A percentile compares a stretch with the other conserved stretches of the same genome.
These are phyloP conservation scores for Drosophila macrospina DNA, from an alignment of 2,888 invertebrate species.

Conservation along the genomic window DNA sequence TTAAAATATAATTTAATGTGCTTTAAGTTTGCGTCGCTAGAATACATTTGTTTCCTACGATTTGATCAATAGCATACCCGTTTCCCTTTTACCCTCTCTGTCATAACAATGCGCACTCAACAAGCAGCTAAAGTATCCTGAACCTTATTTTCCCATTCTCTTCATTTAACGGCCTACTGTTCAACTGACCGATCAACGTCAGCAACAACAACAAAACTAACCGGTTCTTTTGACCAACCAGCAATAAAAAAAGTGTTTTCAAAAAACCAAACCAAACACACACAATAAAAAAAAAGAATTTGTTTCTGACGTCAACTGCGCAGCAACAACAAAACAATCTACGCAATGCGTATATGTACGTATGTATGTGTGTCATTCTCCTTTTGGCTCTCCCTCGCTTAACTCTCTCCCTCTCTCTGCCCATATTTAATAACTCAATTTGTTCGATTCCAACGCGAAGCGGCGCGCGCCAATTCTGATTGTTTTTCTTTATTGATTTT, in stretches of 20 bases:
- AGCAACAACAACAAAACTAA: constrained; percentile 49
- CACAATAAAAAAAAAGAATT: constrained; percentile 41
- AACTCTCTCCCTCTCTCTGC: constrained; percentile 11
- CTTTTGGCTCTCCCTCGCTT: constrained; percentile 21
- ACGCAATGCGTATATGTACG: constrained; percentile 41
- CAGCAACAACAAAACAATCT: constrained; percentile 55
- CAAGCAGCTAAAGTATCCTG: constrained; percentile 26
- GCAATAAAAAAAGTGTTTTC: constrained; percentile 53
- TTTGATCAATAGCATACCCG: neutral
- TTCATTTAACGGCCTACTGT: constrained; percentile 37
- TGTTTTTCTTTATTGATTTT: constrained; percentile 64
- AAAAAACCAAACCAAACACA: constrained; percentile 41
- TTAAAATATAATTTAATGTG: neutral
- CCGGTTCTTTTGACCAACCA: constrained; percentile 73
- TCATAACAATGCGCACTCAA: constrained; percentile 19
- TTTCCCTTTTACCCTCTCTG: neutral
- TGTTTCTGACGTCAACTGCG: constrained; percentile 76
- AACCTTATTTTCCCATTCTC: constrained; percentile 10
- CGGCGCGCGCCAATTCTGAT: constrained; percentile 63
- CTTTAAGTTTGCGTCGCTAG: neutral
- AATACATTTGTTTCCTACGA: neutral
- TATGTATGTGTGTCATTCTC: constrained; percentile 40
- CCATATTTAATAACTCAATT: constrained; percentile 62
- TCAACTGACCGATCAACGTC: constrained; percentile 49
- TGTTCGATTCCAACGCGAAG: constrained; percentile 36